Base-by-base conservation (phyloP, 2,797 vertebrate genomes). In the Pitangus sulphuratus region DNA sequence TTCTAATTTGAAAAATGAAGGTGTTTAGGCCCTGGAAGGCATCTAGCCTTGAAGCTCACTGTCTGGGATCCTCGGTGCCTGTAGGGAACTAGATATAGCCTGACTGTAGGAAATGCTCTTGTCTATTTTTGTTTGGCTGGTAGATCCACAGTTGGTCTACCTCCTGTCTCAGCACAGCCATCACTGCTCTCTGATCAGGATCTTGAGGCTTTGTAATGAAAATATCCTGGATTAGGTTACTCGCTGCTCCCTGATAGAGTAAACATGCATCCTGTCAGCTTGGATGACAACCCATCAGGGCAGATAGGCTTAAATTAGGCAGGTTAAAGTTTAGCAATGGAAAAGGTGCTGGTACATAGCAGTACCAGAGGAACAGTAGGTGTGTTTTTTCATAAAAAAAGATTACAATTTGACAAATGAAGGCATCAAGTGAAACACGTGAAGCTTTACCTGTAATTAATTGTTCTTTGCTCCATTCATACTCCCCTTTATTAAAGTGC, bases 171-270 rank as follows among this genome's bases (percentile, higher is more conserved):
- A 47, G 65, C 50, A 31, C 33, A 81, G 70, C 44, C 87, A 69
- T 78, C 35, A 3, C 45, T 72, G 28, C 77, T 47, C 37, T 89
- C 60, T 88, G 90, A 91, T 95, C 53, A 72, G 80, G 76, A 90
- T 90, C 85, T 79, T 69, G 54, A 72, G 85, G 90, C 93, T 90
- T 95, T 81, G 70, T 91, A 86, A 91, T 93, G 72, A 96, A 93
- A 91, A 88, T 77, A 90, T 93, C 85, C 70, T 93, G 87, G 83
- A 81, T 91, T 95, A 94, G 79, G 64, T 95, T 96, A 81, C 85
- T 75, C 24, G 0, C 0, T 85, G 79, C 72, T 94, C 91, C 35
- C 76, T 90, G 60, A 56, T 26, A 48, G 84, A 70, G 68, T 77
- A 71, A 94, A 84, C 47, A 25, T 71, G 50, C 53, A 78, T 85